These are phyloP conservation scores for Paramormyrops hopkinsi DNA, from an alignment of 2,797 vertebrate species.

Conservation along the genomic window DNA sequence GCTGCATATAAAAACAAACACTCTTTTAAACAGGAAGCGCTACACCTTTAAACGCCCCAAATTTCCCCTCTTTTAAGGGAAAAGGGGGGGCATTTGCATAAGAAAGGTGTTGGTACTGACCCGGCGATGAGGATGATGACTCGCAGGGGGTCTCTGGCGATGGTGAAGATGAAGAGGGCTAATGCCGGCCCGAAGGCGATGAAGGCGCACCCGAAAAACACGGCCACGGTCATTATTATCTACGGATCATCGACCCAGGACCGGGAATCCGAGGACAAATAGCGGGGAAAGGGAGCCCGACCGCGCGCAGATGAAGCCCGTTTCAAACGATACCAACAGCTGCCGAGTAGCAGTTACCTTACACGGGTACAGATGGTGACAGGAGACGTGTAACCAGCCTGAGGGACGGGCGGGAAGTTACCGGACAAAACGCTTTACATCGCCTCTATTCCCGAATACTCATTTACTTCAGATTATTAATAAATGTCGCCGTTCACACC, in stretches of 20 bases:
- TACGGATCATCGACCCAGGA: neutral
- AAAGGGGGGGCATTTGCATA: neutral
- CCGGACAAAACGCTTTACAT: neutral
- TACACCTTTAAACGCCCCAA: neutral
- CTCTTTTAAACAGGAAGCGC: neutral
- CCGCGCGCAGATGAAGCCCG: neutral
- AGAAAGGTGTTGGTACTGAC: conserved; percentile 40
- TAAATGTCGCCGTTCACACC: neutral
- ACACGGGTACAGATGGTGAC: neutral
- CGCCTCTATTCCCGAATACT: neutral
- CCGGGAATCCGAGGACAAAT: neutral
- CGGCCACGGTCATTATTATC: conserved; percentile 54
- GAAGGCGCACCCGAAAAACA: conserved; percentile 64
- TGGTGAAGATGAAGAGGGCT: conserved; percentile 60
- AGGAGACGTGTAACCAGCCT: neutral
- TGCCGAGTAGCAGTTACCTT: neutral
- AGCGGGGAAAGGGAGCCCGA: neutral
- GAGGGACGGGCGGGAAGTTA: neutral
- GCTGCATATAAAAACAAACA: neutral
- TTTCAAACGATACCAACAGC: neutral
- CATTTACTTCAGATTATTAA: neutral
- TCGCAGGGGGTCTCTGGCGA: conserved; percentile 58
- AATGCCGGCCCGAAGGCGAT: conserved; percentile 63
- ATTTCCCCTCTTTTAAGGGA: neutral
- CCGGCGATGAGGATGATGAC: conserved; percentile 66